These are phyloP conservation scores for Pelmatolapia mariae DNA, from an alignment of 2,113 vertebrate genomes.

Conservation along the genomic window DNA sequence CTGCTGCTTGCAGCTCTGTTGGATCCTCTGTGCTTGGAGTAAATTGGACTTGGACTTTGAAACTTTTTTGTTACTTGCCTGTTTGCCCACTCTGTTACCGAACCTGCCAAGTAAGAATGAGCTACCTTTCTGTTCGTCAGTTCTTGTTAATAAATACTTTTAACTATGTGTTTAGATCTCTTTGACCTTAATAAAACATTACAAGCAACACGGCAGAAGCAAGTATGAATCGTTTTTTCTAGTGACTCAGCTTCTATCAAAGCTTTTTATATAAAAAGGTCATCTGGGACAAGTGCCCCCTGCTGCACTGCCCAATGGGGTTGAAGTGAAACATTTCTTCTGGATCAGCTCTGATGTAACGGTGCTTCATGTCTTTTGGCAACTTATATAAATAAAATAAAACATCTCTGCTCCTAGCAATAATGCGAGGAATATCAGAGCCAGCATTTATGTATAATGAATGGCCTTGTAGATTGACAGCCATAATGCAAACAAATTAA, in stretches of 20 bases:
- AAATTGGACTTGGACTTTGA: background rate
- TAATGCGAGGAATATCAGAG: background rate
- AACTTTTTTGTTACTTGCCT: background rate
- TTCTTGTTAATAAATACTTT: background rate
- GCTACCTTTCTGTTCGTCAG: background rate
- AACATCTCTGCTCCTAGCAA: background rate
- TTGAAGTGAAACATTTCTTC: background rate
- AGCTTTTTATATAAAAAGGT: background rate
- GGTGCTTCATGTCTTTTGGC: background rate
- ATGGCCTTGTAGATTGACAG: background rate
- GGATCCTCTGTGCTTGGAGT: background rate
- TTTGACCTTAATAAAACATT: background rate
- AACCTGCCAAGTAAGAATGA: background rate
- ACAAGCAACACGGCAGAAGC: background rate
- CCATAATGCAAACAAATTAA: background rate
- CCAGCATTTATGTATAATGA: background rate
- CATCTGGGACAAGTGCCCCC: background rate
- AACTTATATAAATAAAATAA: background rate
- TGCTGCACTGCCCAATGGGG: background rate
- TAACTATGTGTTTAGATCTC: background rate
- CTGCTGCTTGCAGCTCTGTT: background rate
- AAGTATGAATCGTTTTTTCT: background rate
- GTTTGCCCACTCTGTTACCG: background rate
- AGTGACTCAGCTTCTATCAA: background rate
- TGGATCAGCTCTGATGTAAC: background rate